Base-by-base conservation (phyloP, 2,888 invertebrate genomes). In the Poecilobothrus nobilitatus region DNA sequence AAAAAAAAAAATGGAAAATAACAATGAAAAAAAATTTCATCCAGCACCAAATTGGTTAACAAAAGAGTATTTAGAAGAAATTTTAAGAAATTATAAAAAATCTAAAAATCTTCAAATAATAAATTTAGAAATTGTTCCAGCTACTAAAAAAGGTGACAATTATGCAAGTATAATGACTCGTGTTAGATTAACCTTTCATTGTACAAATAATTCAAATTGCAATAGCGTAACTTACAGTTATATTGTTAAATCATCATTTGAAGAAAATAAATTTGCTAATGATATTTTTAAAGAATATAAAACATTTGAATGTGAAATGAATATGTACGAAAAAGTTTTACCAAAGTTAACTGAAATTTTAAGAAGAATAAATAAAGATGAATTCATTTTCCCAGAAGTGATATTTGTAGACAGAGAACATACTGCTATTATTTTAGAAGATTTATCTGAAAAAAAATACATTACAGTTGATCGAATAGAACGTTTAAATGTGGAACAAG, bases 401-500 rank as follows among this genome's bases (percentile, higher is more conserved):
- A 34, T 78, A 5, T 69, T 76, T 37, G 78, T 78, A 18, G 78
- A 78, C 69, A 75, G 76, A 34, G 75, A 75, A 33, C 74, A 73
- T 63, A 73, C 74, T 0, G 77, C 77, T 7, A 78, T 77, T 7
- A 74, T 79, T 63, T 76, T 78, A 33, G 78, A 79, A 66, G 78
- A 78, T 72, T 70, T 78, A 7, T 64, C 64, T 20, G 71, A 72
- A 69, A 72, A 73, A 8, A 71, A 73, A 0, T 80, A 74, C 68
- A 68, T 66, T 15, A 74, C 74, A 22, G 75, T 73, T 6, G 72
- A 76, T 70, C 74, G 77, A 0, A 21, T 75, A 0, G 65, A 71
- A 33, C 76, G 78, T 65, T 73, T 83, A 67, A 82, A 84, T 70
- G 44, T 82, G 34, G 73, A 75, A 1, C 84, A 84, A 68, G 74